Evolutionary conservation across 2,113 vertebrate species (phyloP).

Genomic region (Pycnonotus jocosus): DNA sequence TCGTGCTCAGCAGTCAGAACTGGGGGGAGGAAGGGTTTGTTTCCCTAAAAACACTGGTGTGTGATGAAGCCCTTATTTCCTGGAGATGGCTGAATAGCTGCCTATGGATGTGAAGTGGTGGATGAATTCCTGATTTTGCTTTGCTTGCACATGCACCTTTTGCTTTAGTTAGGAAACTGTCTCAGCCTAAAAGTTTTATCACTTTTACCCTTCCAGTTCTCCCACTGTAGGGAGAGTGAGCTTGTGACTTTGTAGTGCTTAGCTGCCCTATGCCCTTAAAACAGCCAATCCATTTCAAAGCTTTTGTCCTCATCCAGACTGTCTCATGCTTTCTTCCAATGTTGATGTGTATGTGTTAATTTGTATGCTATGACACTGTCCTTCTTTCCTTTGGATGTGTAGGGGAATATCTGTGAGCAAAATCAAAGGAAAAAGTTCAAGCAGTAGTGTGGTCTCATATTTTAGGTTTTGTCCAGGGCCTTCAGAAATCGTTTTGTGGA

Average conservation of each 20-base stretch:
- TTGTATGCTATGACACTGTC: neutral
- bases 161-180: neutral
- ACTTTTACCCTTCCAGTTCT: neutral
- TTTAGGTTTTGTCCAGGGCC: slow-evolving; percentile 90
- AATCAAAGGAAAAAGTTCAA: neutral
- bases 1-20: neutral
- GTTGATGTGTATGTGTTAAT: neutral
- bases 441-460: neutral
- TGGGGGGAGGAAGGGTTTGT: neutral
- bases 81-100: neutral
- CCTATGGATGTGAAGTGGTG: neutral
- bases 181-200: neutral
- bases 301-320: neutral
- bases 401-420: neutral
- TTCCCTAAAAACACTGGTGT: neutral
- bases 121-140: neutral
- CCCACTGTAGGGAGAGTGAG: neutral
- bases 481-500: slow-evolving; percentile 98
- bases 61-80: neutral
- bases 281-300: neutral
- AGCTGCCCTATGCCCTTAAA: neutral
- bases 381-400: neutral
- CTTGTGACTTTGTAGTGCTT: neutral
- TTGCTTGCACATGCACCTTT: neutral
- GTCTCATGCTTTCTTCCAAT: neutral